A percentile compares a stretch with the other conserved stretches of the same genome.
These are phyloP conservation scores for Holothuria leucospilota DNA, from an alignment of 53 echinoderm and acorn worm genomes.

Conservation along the genomic window DNA sequence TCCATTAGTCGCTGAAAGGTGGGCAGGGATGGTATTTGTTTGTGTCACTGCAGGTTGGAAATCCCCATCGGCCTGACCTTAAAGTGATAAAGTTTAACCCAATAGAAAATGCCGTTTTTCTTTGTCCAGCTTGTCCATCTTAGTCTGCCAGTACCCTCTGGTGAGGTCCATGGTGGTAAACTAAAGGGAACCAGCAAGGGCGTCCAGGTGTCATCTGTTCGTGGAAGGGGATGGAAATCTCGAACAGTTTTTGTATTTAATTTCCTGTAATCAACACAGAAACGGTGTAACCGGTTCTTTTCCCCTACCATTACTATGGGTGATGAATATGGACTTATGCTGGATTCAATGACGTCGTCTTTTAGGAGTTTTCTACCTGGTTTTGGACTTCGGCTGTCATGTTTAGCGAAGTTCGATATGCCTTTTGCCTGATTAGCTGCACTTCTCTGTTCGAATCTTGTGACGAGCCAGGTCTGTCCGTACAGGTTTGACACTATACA, in stretches of 20 bases:
- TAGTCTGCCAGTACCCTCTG: slow-evolving; percentile 57
- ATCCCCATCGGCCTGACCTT: slow-evolving; percentile 64
- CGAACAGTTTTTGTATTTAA: slow-evolving; percentile 33
- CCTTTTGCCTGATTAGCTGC: background rate
- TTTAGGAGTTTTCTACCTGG: slow-evolving; percentile 36
- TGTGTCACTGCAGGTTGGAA: too few species aligned
- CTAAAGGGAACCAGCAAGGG: slow-evolving; percentile 34
- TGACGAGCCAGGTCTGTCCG: background rate
- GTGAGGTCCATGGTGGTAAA: slow-evolving; percentile 54
- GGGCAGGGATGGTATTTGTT: too few species aligned
- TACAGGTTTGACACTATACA: background rate
- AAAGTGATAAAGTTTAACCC: slow-evolving; percentile 51
- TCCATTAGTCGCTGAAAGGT: slow-evolving; percentile 76
- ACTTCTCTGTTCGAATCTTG: background rate
- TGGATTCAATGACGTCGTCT: slow-evolving; percentile 40
- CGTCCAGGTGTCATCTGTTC: slow-evolving; percentile 46
- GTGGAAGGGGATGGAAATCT: slow-evolving; percentile 57
- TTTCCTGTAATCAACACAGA: slow-evolving; percentile 54
- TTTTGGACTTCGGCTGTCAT: slow-evolving; percentile 40
- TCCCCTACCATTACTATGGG: slow-evolving; percentile 60
- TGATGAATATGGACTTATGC: slow-evolving; percentile 49
- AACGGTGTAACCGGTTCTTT: slow-evolving; percentile 39
- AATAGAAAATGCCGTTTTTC: slow-evolving; percentile 63
- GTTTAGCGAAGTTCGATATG: slow-evolving; percentile 23
- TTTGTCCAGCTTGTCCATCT: slow-evolving; percentile 5